Evolutionary conservation across 2,797 vertebrate genomes (phyloP).

Genomic region (Synanceia verrucosa): DNA sequence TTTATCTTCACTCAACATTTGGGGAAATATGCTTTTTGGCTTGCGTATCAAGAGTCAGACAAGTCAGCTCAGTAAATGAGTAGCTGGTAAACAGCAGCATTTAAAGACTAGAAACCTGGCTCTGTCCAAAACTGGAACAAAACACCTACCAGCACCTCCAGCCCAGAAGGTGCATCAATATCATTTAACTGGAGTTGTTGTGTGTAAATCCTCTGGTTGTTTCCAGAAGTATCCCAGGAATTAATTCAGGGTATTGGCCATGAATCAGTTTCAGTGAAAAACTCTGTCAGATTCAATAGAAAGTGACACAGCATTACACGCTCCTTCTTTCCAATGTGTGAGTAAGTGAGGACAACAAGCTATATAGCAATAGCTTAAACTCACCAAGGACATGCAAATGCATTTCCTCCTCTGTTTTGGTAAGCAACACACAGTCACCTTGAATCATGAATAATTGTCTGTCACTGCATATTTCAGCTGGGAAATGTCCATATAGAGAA

Average conservation of each 20-base stretch:
- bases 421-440: conserved; percentile 19
- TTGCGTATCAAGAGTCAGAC: not conserved
- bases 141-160: not conserved
- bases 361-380: conserved; percentile 1
- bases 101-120: not conserved
- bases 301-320: not conserved
- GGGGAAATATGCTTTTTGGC: not conserved
- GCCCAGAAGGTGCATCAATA: not conserved
- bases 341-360: not conserved
- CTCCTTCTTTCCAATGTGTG: not conserved
- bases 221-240: conserved; percentile 40
- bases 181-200: not conserved
- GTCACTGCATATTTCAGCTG: conserved; percentile 4
- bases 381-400: not conserved
- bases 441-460: conserved; percentile 26
- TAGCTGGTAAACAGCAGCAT: not conserved
- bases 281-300: conserved; percentile 8
- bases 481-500: not conserved
- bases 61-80: not conserved
- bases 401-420: not conserved
- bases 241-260: conserved; percentile 17
- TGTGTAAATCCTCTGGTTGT: conserved; percentile 9
- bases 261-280: conserved; percentile 21
- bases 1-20: not conserved
- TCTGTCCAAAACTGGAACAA: not conserved